Conservation (phyloP, 2,113 vertebrate species). For the Dipodomys ordii region DNA sequence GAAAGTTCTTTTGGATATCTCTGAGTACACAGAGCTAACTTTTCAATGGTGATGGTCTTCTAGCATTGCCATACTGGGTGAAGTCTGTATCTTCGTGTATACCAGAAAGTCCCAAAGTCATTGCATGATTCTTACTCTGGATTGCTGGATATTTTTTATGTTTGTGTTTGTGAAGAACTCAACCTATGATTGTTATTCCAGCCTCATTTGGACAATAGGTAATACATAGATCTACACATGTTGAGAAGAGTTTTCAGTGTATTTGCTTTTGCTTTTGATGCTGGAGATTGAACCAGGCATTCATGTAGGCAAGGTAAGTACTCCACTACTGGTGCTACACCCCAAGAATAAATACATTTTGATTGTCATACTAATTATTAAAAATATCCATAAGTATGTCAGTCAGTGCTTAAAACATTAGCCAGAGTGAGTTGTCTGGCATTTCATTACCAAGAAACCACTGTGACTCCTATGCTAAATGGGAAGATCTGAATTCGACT, state of each 20-base stretch:
- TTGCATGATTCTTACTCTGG: background rate
- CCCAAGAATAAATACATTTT: background rate
- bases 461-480: background rate
- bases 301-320: background rate
- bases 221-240: background rate
- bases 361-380: background rate
- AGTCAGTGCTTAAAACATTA: background rate
- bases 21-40: background rate
- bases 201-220: background rate
- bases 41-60: background rate
- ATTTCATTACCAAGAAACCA: background rate
- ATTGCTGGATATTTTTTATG: background rate
- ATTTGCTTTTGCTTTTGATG: background rate
- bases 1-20: background rate
- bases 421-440: no score
- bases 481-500: background rate
- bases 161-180: background rate
- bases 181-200: background rate
- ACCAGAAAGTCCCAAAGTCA: background rate
- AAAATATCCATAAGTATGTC: background rate
- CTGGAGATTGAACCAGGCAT: background rate
- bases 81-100: background rate
- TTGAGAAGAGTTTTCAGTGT: background rate
- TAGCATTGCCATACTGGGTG: background rate
- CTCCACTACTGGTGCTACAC: background rate